phyloP scores from a whole-genome alignment of 2,113 vertebrate species.

The Ictalurus furcatus region DNA sequence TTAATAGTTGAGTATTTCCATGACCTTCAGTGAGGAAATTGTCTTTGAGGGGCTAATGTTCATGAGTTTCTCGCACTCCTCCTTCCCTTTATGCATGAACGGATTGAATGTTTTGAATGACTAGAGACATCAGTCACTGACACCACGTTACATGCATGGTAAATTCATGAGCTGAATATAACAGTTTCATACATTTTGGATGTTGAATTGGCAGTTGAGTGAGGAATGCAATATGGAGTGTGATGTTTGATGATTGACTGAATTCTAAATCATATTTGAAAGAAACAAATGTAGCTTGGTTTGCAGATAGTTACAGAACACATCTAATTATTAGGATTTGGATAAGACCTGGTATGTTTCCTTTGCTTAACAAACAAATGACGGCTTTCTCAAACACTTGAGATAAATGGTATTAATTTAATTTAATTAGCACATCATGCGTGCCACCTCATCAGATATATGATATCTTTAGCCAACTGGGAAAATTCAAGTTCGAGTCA shows the following conservation, averaged over 20 bases:
- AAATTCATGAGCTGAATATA: constrained; percentile 16
- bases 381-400: background rate
- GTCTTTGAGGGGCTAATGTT: background rate
- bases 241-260: background rate
- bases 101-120: background rate
- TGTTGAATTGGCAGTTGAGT: constrained; percentile 33
- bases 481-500: background rate
- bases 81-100: background rate
- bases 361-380: background rate
- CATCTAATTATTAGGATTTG: background rate
- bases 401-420: background rate
- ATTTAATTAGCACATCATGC: background rate
- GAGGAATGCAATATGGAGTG: constrained; percentile 30
- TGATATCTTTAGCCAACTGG: background rate
- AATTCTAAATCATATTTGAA: constrained; percentile 35
- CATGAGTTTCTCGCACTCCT: background rate
- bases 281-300: constrained; percentile 6
- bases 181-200: constrained; percentile 14
- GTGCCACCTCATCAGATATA: background rate
- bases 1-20: background rate
- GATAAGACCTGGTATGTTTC: background rate
- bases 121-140: constrained; percentile 1
- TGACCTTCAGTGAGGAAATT: constrained; percentile 4
- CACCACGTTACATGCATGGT: constrained; percentile 11
- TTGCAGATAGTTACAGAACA: background rate